phyloP scores from a whole-genome alignment of 2,113 vertebrate genomes.

The Charina bottae region DNA sequence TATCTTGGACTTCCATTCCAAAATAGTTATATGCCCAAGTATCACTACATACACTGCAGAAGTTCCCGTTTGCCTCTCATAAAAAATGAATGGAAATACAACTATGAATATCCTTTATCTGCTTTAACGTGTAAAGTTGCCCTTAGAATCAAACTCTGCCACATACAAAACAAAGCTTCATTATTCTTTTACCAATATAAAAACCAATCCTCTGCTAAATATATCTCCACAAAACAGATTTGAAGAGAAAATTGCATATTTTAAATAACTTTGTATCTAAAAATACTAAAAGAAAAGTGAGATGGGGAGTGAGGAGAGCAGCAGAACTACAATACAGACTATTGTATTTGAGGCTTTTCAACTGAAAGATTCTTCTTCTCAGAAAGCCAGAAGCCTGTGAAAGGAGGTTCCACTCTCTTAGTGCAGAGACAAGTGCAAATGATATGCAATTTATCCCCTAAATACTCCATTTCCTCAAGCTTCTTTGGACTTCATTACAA shows the following conservation, averaged over 20 bases:
- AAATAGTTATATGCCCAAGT: no score
- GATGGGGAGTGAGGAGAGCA: background rate
- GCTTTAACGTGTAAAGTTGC: background rate
- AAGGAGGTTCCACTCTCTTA: background rate
- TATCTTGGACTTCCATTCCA: no score
- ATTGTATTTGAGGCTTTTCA: background rate
- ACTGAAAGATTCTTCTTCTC: slow-evolving; percentile 22
- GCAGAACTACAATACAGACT: background rate
- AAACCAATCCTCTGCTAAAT: no score
- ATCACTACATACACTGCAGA: no score
- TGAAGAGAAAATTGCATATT: slow-evolving; percentile 42
- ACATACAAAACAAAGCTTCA: background rate
- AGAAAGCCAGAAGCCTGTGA: slow-evolving; percentile 11
- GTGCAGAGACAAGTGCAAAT: background rate
- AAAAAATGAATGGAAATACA: background rate
- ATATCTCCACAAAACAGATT: background rate
- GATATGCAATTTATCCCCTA: background rate
- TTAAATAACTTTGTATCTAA: background rate
- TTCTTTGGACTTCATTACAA: slow-evolving; percentile 18
- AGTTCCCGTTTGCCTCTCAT: background rate
- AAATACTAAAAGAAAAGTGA: fast-evolving
- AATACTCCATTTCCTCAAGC: slow-evolving; percentile 12
- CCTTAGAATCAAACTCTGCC: background rate
- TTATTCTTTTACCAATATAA: background rate
- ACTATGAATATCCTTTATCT: background rate